These are phyloP conservation scores for Caiman crocodilus DNA, from an alignment of 2,797 vertebrate genomes.

Conservation along the genomic window DNA sequence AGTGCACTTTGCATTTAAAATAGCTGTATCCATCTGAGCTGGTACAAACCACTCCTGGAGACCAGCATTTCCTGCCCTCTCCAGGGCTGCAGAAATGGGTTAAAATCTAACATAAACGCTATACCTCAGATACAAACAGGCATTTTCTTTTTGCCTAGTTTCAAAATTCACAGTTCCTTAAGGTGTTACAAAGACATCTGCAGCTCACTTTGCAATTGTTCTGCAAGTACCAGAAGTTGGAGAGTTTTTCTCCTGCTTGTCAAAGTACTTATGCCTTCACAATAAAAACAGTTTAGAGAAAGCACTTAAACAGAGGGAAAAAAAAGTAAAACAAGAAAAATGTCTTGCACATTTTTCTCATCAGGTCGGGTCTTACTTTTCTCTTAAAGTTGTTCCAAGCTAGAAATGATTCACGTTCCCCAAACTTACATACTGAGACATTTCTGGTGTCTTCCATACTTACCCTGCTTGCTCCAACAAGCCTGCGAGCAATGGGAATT, in stretches of 20 bases:
- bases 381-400: conserved; percentile 42
- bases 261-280: background rate
- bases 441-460: conserved; percentile 48
- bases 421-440: conserved; percentile 11
- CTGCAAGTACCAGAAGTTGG: background rate
- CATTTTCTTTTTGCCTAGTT: conserved; percentile 49
- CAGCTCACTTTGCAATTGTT: background rate
- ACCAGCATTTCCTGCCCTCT: conserved; percentile 23
- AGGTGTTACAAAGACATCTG: background rate
- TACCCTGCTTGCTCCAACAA: conserved; percentile 4
- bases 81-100: conserved; percentile 16
- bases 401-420: conserved; percentile 33
- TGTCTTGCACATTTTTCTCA: conserved; percentile 57
- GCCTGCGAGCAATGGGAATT: conserved; percentile 20
- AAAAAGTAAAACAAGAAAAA: background rate
- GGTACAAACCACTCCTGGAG: conserved; percentile 14
- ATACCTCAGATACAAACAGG: conserved; percentile 35
- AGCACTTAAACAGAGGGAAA: background rate
- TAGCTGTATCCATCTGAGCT: background rate
- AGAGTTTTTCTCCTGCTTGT: background rate
- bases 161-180: conserved; percentile 30
- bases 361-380: conserved; percentile 34
- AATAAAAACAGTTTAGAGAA: conserved; percentile 23
- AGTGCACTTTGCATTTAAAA: background rate
- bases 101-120: conserved; percentile 45